Base-by-base conservation (phyloP, 1,140 invertebrate species). In the Aradophagus sp. region DNA sequence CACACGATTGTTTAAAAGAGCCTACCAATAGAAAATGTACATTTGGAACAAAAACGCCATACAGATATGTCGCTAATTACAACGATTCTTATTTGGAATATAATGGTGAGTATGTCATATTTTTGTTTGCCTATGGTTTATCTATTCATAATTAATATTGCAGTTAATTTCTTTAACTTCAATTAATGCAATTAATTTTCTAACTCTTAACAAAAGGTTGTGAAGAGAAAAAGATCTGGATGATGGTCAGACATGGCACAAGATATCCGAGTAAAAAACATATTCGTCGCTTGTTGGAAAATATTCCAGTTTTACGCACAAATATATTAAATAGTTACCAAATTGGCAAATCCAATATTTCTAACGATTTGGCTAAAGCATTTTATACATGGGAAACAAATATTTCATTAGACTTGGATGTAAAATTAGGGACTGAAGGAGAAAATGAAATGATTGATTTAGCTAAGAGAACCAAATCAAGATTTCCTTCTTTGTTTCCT, bases 171-270 rank as follows among this genome's bases (percentile, higher is more conserved):
- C 58, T 23, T 47, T 45, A 39, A 26, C 48, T 11, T 61, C 23
- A 41, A 20, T 11, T 13, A 38, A n/a, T 32, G 27, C 8, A 23
- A 23, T 8, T 23, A 23, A 23, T 23, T 8, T 4, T 23, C 8
- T 23, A 4, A 23, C 8, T 47, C 13, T 13, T 45, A 23, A 15
- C 12, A 14, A 26, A 2, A 91, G 91, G 86, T 61, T 92, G 91
- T 80, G 72, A 73, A 14, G 80, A 88, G 11, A 82, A 82, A 41
- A 89, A 90, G 72, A 87, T 91, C 29, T 92, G 91, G 90, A 85
- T 90, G 36, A 68, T 92, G 2, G 75, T 91, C 13, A 85, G 91
- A 16, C 91, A 93, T 83, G 91, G 91, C 6, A 90, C 91, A 13
- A 85, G 91, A 48, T 89, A 88, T 80, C 90, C 91, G 5, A 87